Percentiles rank a stretch among this genome's conserved stretches.
phyloP scores from a whole-genome alignment of 2,888 invertebrate genomes.

The Drosophila meridiana region DNA sequence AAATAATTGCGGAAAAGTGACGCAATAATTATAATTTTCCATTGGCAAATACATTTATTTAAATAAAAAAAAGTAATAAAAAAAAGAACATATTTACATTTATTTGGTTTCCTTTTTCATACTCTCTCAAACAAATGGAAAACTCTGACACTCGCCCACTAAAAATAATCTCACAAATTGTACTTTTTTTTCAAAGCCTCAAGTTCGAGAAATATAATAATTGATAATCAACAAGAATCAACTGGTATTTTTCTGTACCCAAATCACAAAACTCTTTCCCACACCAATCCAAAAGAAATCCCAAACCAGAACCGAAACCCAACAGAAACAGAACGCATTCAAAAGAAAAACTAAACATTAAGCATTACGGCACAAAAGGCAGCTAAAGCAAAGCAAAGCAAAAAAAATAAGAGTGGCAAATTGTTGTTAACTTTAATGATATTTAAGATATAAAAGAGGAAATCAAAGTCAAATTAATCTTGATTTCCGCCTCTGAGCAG shows the following conservation, averaged over 20 bases:
- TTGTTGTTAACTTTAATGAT: constrained; percentile 67
- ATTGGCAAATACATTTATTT: constrained; percentile 22
- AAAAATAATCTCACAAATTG: constrained; percentile 43
- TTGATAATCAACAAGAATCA: constrained; percentile 49
- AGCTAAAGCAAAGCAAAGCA: constrained; percentile 25
- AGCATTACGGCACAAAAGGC: constrained; percentile 40
- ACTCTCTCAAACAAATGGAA: background rate
- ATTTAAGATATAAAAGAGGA: constrained; percentile 15
- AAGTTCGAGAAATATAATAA: constrained; percentile 33
- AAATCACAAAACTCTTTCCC: constrained; percentile 43
- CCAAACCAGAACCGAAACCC: constrained; percentile 44
- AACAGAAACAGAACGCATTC: constrained; percentile 46
- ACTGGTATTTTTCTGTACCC: constrained; percentile 67
- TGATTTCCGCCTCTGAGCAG: constrained; percentile 37
- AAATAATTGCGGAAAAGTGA: constrained; percentile 34
- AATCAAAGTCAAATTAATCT: constrained; percentile 31
- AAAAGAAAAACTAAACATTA: constrained; percentile 14
- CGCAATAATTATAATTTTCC: constrained; percentile 36
- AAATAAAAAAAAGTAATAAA: background rate
- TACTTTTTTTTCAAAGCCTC: constrained; percentile 24
- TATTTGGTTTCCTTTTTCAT: constrained; percentile 7
- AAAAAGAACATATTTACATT: background rate
- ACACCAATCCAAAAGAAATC: constrained; percentile 40
- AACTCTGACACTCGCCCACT: constrained; percentile 4
- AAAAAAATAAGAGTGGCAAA: constrained; percentile 70